Conservation (phyloP, 2,797 vertebrate genomes). For the Neosalanx taihuensis region DNA sequence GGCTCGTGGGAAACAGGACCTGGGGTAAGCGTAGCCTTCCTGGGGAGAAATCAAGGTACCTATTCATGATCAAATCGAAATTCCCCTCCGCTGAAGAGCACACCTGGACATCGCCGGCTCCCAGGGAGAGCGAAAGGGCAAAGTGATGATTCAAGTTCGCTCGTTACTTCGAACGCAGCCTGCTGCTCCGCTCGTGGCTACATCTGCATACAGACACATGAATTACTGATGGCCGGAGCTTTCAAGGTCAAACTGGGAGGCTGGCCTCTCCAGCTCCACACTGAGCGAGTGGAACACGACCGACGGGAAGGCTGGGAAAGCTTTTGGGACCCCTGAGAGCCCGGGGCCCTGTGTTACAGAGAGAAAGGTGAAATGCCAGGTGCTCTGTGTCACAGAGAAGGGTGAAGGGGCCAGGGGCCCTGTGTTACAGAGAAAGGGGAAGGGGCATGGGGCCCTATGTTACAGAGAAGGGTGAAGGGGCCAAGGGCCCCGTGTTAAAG, state of each 20-base stretch:
- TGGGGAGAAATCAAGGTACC: conserved; percentile 32
- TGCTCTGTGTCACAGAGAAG: background rate
- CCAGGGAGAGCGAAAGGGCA: conserved; percentile 8
- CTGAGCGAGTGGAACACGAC: conserved; percentile 25
- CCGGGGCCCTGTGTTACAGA: background rate
- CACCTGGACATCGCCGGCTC: conserved; percentile 42
- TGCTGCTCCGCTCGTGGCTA: conserved; percentile 48
- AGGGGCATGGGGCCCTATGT: conserved; percentile 10
- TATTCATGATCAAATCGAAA: conserved; percentile 40
- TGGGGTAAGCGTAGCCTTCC: conserved; percentile 12
- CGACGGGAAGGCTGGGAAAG: too few relatives aligned
- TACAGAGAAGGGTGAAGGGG: conserved; percentile 4
- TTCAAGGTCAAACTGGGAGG: conserved; percentile 51
- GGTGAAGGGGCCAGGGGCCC: background rate
- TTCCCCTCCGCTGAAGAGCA: conserved; percentile 28
- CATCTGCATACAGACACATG: conserved; percentile 66
- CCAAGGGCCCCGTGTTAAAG: conserved; percentile 21
- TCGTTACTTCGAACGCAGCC: conserved; percentile 44
- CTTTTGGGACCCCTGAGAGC: too few relatives aligned
- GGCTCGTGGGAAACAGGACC: conserved; percentile 11
- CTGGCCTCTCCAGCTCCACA: conserved; percentile 42
- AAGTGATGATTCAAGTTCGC: conserved; percentile 36
- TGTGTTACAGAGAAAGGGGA: conserved; percentile 16
- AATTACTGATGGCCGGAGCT: conserved; percentile 65
- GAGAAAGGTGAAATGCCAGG: background rate